These are phyloP conservation scores for Caretta caretta DNA, from an alignment of 2,113 vertebrate genomes.

Conservation along the genomic window DNA sequence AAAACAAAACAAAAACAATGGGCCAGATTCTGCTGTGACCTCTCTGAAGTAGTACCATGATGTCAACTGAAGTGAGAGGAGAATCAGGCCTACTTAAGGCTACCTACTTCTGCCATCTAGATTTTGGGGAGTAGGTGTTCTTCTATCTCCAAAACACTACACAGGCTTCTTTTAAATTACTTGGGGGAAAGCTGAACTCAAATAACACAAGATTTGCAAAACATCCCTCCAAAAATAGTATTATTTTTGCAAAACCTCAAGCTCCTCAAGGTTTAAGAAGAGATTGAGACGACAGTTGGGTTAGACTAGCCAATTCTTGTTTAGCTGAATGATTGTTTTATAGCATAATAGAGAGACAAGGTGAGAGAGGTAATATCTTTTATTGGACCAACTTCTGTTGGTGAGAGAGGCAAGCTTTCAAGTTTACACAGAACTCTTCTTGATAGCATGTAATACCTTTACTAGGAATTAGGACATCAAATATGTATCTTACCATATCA, in stretches of 20 bases:
- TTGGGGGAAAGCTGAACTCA: not conserved
- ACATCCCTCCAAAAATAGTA: not conserved
- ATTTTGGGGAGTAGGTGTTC: not conserved
- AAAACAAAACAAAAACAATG: not conserved
- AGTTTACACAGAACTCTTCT: not conserved
- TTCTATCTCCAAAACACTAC: not conserved
- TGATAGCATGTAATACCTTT: not conserved
- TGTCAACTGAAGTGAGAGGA: not conserved
- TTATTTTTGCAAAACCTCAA: not conserved
- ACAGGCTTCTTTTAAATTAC: not conserved
- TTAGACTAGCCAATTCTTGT: not conserved
- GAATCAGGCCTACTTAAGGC: not conserved
- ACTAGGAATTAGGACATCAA: not conserved
- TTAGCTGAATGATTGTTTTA: not conserved
- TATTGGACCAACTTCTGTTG: not conserved
- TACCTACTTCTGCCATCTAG: not conserved
- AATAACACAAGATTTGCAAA: not conserved
- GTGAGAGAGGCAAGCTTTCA: not conserved
- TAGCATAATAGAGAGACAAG: not conserved
- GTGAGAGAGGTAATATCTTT: not conserved
- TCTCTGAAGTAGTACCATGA: not conserved
- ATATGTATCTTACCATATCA: fast-evolving
- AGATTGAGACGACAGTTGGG: not conserved
- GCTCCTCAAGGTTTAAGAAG: fast-evolving
- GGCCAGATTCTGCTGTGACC: not conserved